A percentile compares a stretch with the other conserved stretches of the same genome.
phyloP scores from a whole-genome alignment of 23 tunicate species.

The Clavelina lepadiformis region DNA sequence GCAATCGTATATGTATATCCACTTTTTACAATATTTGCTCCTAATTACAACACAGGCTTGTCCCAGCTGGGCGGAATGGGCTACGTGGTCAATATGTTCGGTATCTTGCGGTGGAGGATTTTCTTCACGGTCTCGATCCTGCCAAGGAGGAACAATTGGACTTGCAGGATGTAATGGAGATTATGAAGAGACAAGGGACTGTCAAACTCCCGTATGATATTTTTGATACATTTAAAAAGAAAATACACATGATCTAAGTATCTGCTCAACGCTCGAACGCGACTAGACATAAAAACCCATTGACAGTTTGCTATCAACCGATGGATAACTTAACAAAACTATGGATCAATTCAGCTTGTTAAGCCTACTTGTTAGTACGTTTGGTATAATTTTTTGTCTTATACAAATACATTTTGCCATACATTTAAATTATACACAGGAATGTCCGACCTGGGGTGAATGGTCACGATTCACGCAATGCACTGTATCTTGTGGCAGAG shows the following conservation, averaged over 20 bases:
- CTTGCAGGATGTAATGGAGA: slow-evolving; percentile 17
- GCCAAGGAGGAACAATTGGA: slow-evolving; percentile 24
- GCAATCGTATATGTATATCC: background rate
- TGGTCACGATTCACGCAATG: slow-evolving; percentile 56
- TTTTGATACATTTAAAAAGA: no score
- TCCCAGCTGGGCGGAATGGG: slow-evolving; percentile 42
- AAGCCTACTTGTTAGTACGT: no score
- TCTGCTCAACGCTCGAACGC: no score
- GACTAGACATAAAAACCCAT: no score
- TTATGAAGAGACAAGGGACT: background rate
- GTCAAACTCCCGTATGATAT: background rate
- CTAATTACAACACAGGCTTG: slow-evolving; percentile 10
- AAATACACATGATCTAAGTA: no score
- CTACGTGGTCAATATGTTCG: slow-evolving; percentile 35
- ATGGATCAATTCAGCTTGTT: no score
- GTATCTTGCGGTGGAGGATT: slow-evolving; percentile 39
- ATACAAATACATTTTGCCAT: background rate
- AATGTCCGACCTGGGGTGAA: slow-evolving; percentile 51
- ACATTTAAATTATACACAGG: slow-evolving; percentile 4
- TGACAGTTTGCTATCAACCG: no score
- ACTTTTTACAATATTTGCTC: background rate
- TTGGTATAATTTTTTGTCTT: no score
- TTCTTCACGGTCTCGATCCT: slow-evolving; percentile 33
- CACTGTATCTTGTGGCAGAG: slow-evolving; percentile 60
- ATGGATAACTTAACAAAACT: no score